phyloP scores from a whole-genome alignment of 2,888 invertebrate species.

The Monoplex corrugatus region DNA sequence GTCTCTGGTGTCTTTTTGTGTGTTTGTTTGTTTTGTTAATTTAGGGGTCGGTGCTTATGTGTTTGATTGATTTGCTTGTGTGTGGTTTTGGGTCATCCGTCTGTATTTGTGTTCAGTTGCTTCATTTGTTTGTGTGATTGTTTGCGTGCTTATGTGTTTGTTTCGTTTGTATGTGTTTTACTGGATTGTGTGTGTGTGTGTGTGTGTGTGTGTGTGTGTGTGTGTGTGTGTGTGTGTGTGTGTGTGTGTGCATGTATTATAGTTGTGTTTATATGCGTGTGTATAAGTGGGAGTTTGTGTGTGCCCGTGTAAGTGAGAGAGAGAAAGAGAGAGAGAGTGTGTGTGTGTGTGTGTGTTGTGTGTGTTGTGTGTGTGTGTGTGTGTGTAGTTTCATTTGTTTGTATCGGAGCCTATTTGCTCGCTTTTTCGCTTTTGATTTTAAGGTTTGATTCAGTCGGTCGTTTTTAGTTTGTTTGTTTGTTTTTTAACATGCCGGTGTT shows the following conservation, averaged over 20 bases:
- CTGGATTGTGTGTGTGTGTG: slow-evolving; percentile 33
- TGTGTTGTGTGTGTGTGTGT: not conserved
- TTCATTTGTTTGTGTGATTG: not conserved
- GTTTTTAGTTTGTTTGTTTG: too few species aligned
- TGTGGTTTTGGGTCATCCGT: too few species aligned
- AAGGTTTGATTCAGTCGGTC: too few species aligned
- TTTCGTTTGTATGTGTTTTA: not conserved
- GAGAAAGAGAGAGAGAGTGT: too few species aligned
- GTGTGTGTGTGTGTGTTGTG: not conserved
- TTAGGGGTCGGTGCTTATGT: too few species aligned
- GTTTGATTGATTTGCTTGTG: not conserved
- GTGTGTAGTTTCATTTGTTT: not conserved
- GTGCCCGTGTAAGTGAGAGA: not conserved
- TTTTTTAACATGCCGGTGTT: too few species aligned
- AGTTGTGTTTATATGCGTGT: not conserved
- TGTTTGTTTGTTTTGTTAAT: too few species aligned
- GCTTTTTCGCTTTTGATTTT: too few species aligned
- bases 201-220: slow-evolving; percentile 19
- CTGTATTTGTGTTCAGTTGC: not conserved
- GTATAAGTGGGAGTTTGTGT: not conserved
- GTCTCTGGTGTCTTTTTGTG: too few species aligned
- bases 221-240: not conserved
- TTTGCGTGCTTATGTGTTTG: not conserved
- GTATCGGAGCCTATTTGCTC: not conserved
- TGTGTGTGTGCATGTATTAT: not conserved